Base-by-base conservation (phyloP, 1,140 invertebrate species). In the Vanessa tameamea region DNA sequence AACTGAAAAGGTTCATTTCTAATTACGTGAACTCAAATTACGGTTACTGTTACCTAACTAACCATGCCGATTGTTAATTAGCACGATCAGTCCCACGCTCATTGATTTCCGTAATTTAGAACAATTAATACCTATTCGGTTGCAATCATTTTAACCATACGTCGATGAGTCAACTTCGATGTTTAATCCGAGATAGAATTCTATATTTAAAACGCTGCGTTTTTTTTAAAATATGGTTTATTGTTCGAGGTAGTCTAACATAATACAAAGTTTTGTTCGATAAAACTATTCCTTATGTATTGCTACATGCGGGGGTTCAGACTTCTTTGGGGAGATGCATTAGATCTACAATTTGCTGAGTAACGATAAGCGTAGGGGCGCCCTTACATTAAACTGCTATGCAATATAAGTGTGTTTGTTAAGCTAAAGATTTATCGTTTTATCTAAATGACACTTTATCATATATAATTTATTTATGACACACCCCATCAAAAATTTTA, bases 271-370 rank as follows among this genome's bases (percentile, higher is more conserved):
- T 43, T 43, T 43, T 43, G 37, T 43, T 43, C 8, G 9, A 23
- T 20, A 26, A 57, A 23, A 12, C 53, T 23, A 57, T 20, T n/a
- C 20, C 3, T 57, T 23, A 23, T 57, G 8, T 57, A 57, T 57
- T n/a, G 50, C 53, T 23, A 57, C 53, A 57, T 57, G 16, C 16
- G 53, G 53, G 53, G 9, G 16, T 57, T 23, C 20, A 57, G 53
- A 11, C 23, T 57, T 57, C 23, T 57, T 77, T 73, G 67, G 82
- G 71, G 76, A 78, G 82, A 83, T 88, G 85, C 85, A 87, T 90
- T 90, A 89, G 78, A 72, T 81, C 80, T 82, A 82, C 79, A 87
- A 82, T 87, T 80, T 86, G 86, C 87, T 79, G 78, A 87, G 72
- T 91, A 88, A 91, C 81, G 76, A 80, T 87, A 72, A 81, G 84